A percentile compares a stretch with the other conserved stretches of the same genome.
Evolutionary conservation across 1,140 invertebrate genomes (phyloP).

Genomic region (Oryctes rhinoceros): DNA sequence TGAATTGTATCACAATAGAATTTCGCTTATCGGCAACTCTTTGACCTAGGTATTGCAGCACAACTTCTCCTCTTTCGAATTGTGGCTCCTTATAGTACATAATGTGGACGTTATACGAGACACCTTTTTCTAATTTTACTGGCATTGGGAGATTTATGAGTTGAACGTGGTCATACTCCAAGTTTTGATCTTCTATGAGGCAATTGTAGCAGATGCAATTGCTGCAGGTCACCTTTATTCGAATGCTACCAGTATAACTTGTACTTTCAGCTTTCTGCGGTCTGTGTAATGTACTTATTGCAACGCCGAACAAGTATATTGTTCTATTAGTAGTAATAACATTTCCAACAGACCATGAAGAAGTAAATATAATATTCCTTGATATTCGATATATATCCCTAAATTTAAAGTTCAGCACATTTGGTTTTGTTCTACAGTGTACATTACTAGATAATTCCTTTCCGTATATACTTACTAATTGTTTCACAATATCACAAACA

Average conservation of each 20-base stretch:
- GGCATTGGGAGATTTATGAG: conserved; percentile 24
- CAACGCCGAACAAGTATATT: conserved; percentile 41
- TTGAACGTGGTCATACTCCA: conserved; percentile 39
- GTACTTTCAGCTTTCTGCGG: conserved; percentile 3
- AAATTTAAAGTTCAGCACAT: conserved; percentile 39
- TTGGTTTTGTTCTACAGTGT: background rate
- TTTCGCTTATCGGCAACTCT: conserved; percentile 24
- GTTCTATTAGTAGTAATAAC: conserved; percentile 8
- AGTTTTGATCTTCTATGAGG: background rate
- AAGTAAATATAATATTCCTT: conserved; percentile 32
- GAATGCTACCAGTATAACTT: conserved; percentile 19
- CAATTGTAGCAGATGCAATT: conserved; percentile 36
- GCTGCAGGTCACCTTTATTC: conserved; percentile 13
- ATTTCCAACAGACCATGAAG: background rate
- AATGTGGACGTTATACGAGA: conserved; percentile 33
- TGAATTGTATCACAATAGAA: conserved; percentile 47
- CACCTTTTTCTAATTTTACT: conserved; percentile 20
- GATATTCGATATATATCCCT: conserved; percentile 40
- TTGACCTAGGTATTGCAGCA: conserved; percentile 33
- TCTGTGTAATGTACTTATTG: conserved; percentile 31
- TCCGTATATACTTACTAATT: background rate
- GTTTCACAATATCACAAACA: conserved; percentile 5
- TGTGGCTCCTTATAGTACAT: conserved; percentile 28
- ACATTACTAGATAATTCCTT: conserved; percentile 13
- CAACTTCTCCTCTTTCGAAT: conserved; percentile 32